These are phyloP conservation scores for Acronicta aceris DNA, from an alignment of 2,888 invertebrate genomes.

Conservation along the genomic window DNA sequence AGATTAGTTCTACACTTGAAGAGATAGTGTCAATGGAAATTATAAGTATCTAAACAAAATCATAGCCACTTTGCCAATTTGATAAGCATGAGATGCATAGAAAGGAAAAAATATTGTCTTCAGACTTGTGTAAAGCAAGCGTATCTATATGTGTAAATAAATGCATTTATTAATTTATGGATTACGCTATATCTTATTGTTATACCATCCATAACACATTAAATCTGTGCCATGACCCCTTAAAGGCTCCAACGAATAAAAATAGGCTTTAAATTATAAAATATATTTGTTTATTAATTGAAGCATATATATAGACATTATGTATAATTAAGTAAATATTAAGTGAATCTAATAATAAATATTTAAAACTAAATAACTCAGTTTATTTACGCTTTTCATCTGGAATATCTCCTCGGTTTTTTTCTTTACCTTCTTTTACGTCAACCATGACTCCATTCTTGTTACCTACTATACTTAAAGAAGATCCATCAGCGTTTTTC, in stretches of 20 bases:
- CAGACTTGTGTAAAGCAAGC: conserved; percentile 23
- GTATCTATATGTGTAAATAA: conserved; percentile 19
- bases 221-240: conserved; percentile 52
- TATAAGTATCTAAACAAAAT: neutral
- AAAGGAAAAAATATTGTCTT: conserved; percentile 12
- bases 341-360: conserved; percentile 53
- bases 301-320: conserved; percentile 48
- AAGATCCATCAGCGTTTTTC: conserved; percentile 19
- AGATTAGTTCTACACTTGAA: neutral
- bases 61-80: conserved; percentile 16
- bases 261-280: conserved; percentile 54
- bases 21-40: neutral
- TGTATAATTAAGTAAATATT: conserved; percentile 21
- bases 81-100: conserved; percentile 29
- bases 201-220: conserved; percentile 31
- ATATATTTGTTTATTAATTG: conserved; percentile 50
- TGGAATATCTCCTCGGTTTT: conserved; percentile 49
- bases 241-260: conserved; percentile 52
- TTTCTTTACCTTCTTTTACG: conserved; percentile 1
- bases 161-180: conserved; percentile 54
- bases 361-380: conserved; percentile 31
- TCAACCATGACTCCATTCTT: conserved; percentile 7
- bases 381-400: conserved; percentile 36
- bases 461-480: conserved; percentile 4
- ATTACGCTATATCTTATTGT: conserved; percentile 23